Conservation (phyloP, 2,113 vertebrate species). For the Shinisaurus crocodilurus region DNA sequence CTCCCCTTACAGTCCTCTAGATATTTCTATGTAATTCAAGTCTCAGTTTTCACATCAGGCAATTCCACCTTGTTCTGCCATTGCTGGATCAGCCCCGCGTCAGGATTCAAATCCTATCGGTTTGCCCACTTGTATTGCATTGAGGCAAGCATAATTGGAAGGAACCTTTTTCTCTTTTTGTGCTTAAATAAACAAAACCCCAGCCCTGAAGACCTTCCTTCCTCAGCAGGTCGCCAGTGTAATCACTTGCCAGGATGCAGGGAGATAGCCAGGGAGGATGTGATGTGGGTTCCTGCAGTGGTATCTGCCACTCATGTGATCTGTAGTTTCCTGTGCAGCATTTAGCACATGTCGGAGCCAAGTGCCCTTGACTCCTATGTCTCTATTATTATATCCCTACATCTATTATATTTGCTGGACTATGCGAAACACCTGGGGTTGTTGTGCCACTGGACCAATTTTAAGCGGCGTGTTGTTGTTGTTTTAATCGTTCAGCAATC, state of each 20-base stretch:
- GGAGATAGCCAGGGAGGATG: background rate
- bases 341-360: background rate
- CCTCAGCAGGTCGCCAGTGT: background rate
- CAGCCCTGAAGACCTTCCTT: background rate
- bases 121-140: background rate
- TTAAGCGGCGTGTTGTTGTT: too few relatives aligned
- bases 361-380: background rate
- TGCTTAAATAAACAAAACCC: background rate
- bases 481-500: background rate
- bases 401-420: background rate
- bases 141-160: background rate
- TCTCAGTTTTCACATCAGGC: background rate
- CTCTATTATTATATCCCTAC: background rate
- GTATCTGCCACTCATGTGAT: too few relatives aligned
- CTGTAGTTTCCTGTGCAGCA: background rate
- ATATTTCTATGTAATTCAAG: background rate
- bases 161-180: rapidly evolving
- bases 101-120: too few relatives aligned
- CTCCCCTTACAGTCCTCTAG: too few relatives aligned
- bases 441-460: too few relatives aligned
- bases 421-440: background rate
- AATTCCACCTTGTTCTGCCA: background rate
- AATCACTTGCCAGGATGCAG: background rate
- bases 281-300: background rate
- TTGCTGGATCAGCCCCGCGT: background rate